Evolutionary conservation across 2,113 vertebrate species (phyloP), one percentile per base, ranked within the genome.

Genomic region (Tachuris rubrigastra): DNA sequence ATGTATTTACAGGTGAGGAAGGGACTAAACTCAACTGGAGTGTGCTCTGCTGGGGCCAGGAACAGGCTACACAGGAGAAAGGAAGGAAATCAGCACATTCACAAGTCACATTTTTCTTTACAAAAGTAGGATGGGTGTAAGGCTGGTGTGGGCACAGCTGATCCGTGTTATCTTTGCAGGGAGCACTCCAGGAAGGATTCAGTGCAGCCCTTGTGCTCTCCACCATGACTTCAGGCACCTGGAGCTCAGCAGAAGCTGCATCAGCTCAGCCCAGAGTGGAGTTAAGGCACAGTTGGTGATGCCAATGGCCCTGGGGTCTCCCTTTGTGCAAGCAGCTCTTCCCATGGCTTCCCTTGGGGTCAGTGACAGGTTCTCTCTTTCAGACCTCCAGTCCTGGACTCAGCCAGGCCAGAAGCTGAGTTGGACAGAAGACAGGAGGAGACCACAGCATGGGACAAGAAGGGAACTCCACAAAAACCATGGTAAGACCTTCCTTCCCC

Each of bases 1-100:
- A 35, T 15, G n/a, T 96, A 96, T 96, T 95, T 97, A 97, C 95
- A 97, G 73, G 35, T 22, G 35, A 67, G 58, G 58, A 62, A 9
- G 27, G 47, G 46, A 49, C 4, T 14, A 44, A 4, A 2, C 1
- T 14, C 33, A 4, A 2, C 1, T 12, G 87, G 59, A 88, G 59
- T 20, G 72, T 46, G 56, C 59, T 49, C 67, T 60, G 13, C 21
- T 47, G 15, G 22, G 67, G 50, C n/a, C 63, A n/a, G 68, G 71
- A 62, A 33, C 2, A 42, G 66, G 58, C 50, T 67, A 14, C 50
- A 33, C 14, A 25, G 33, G 21, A 56, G 22, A 74, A 63, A 55
- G 17, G n/a, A 72, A 59, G 35, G 28, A n/a, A 59, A 63, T 46
- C 23, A 8, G 37, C 66, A 55, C 59, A 35, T 92, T 77, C 79